phyloP scores from a whole-genome alignment of 2,797 vertebrate genomes.

The Siniperca scherzeri region DNA sequence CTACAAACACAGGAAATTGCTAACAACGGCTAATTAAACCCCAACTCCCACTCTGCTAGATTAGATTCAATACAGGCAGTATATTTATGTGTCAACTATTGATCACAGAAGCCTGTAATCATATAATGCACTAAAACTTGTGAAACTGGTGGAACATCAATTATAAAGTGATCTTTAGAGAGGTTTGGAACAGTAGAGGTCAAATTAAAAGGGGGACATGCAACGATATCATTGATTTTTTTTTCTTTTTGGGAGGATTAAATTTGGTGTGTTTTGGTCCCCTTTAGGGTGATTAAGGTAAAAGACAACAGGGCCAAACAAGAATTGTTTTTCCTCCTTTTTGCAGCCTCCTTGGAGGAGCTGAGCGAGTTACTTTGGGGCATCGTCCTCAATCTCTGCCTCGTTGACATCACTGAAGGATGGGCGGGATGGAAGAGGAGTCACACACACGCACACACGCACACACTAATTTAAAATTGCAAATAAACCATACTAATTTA shows the following conservation, averaged over 20 bases:
- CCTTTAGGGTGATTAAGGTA: constrained; percentile 61
- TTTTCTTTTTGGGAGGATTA: constrained; percentile 30
- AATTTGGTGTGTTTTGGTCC: constrained; percentile 55
- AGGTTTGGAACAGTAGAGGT: neutral
- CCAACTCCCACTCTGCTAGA: constrained; percentile 68
- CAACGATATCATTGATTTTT: constrained; percentile 7
- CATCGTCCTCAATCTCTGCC: constrained; percentile 34
- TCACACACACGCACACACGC: constrained; percentile 17
- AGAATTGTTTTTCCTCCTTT: constrained; percentile 31
- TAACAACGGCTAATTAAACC: constrained; percentile 73
- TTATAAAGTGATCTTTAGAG: constrained; percentile 67
- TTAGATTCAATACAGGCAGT: constrained; percentile 57
- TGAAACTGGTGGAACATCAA: constrained; percentile 63
- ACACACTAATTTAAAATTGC: constrained; percentile 41
- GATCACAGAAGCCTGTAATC: constrained; percentile 68
- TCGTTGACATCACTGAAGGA: constrained; percentile 47
- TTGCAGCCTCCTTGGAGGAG: constrained; percentile 39
- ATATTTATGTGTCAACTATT: constrained; percentile 73
- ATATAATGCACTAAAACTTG: constrained; percentile 62
- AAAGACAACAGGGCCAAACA: constrained; percentile 21
- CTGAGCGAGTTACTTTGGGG: constrained; percentile 34
- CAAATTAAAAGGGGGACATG: constrained; percentile 17
- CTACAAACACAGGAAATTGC: constrained; percentile 59
- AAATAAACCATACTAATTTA: constrained; percentile 67
- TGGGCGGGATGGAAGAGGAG: neutral